These are phyloP conservation scores for Zalophus californianus DNA, from an alignment of 2,797 vertebrate genomes.

Conservation along the genomic window DNA sequence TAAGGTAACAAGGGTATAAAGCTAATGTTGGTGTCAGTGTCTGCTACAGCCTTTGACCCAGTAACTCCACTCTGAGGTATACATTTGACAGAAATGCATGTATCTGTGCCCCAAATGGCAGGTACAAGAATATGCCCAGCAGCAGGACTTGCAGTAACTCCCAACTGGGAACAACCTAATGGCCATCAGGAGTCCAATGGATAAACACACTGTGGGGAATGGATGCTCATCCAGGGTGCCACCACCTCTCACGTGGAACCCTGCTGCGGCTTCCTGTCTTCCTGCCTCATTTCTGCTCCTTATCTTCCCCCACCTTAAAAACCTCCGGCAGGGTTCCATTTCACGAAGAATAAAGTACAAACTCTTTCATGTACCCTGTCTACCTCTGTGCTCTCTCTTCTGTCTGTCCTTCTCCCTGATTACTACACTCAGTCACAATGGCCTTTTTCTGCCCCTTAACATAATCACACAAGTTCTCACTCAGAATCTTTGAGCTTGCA, in stretches of 20 bases:
- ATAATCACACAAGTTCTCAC: background rate
- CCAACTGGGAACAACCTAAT: background rate
- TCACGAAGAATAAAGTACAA: background rate
- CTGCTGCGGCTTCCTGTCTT: background rate
- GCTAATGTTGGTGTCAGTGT: background rate
- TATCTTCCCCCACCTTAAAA: background rate
- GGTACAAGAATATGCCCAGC: background rate
- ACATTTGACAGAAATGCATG: background rate
- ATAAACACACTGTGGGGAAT: background rate
- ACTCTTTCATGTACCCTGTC: background rate
- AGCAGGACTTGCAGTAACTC: background rate
- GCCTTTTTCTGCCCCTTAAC: background rate
- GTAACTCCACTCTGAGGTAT: background rate
- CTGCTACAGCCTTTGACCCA: background rate
- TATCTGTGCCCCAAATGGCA: background rate
- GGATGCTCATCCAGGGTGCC: background rate
- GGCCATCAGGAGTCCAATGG: background rate
- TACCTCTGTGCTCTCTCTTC: background rate
- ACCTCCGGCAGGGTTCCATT: background rate
- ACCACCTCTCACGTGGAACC: background rate
- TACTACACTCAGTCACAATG: background rate
- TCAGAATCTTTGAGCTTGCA: background rate
- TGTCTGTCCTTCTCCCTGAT: background rate
- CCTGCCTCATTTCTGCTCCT: background rate
- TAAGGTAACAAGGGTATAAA: background rate